Evolutionary conservation across 2,797 vertebrate genomes (phyloP).

Genomic region (Salarias fasciatus): DNA sequence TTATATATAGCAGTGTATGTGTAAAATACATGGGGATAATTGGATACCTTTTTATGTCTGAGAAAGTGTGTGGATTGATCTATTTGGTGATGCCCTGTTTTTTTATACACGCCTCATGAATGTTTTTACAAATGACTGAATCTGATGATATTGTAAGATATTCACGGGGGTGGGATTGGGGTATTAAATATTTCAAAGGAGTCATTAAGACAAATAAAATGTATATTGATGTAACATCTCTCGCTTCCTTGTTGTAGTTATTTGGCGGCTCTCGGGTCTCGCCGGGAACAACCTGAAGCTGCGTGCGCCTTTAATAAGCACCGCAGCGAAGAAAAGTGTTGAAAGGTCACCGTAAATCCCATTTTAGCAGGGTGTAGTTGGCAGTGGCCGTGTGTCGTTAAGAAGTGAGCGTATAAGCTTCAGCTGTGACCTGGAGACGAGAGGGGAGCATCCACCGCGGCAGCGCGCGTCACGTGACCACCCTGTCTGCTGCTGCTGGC

Average conservation of each 20-base stretch:
- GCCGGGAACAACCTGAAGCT: too few species aligned
- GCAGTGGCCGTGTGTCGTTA: background rate
- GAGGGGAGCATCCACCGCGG: slow-evolving; percentile 67
- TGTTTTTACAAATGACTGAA: slow-evolving; percentile 86
- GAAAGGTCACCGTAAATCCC: rapidly evolving
- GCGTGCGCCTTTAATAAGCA: too few species aligned
- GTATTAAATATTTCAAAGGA: slow-evolving; percentile 76
- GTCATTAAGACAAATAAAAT: slow-evolving; percentile 79
- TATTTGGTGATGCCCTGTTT: slow-evolving; percentile 78
- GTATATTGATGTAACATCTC: slow-evolving; percentile 78
- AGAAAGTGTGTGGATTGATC: slow-evolving; percentile 79
- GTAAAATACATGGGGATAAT: slow-evolving; percentile 77
- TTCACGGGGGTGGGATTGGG: slow-evolving; percentile 69
- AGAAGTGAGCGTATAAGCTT: slow-evolving; percentile 13
- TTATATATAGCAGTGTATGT: slow-evolving; percentile 81
- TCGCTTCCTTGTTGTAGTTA: background rate
- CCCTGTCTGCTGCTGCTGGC: slow-evolving; percentile 83
- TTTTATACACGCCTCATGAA: slow-evolving; percentile 83
- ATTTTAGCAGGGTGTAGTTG: background rate
- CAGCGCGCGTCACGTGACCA: slow-evolving; percentile 83
- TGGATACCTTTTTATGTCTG: slow-evolving; percentile 81
- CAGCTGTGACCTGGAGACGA: slow-evolving; percentile 36
- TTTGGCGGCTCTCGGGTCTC: background rate
- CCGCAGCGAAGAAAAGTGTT: background rate
- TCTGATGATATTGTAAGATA: slow-evolving; percentile 79